These are phyloP conservation scores for Agriopis leucophaearia DNA, from an alignment of 2,888 invertebrate species.

Conservation along the genomic window DNA sequence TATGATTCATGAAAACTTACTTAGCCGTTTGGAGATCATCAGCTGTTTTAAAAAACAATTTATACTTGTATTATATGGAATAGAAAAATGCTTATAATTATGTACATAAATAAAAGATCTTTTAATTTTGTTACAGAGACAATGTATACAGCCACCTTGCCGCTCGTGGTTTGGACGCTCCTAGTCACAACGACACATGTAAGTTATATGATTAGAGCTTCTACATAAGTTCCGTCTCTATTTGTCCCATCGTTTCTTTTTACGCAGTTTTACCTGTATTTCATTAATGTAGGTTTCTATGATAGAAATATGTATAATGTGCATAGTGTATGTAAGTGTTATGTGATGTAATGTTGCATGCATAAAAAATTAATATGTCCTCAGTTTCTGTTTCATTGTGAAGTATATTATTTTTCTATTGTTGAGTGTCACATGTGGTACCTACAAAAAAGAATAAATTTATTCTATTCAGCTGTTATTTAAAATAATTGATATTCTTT, in stretches of 20 bases:
- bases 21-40: too few species aligned
- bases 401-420: neutral
- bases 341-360: too few species aligned
- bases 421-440: neutral
- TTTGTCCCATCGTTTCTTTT: too few species aligned
- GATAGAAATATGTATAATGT: too few species aligned
- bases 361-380: too few species aligned
- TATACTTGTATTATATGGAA: too few species aligned
- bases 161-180: slow-evolving; percentile 96
- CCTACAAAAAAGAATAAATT: neutral
- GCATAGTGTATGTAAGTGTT: too few species aligned
- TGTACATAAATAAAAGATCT: neutral
- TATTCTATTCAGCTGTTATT: neutral
- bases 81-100: too few species aligned
- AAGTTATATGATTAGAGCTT: slow-evolving; percentile 77
- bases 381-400: neutral
- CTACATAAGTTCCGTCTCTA: neutral
- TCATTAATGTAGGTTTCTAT: too few species aligned
- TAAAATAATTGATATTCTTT: slow-evolving; percentile 50
- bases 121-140: slow-evolving; percentile 91
- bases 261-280: too few species aligned
- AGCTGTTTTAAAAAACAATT: too few species aligned
- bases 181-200: slow-evolving; percentile 93
- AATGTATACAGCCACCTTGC: slow-evolving; percentile 95
- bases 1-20: too few species aligned